Evolutionary conservation across 2,888 invertebrate genomes (phyloP), one percentile per base, ranked within the genome.

Genomic region (Elysia crispata): DNA sequence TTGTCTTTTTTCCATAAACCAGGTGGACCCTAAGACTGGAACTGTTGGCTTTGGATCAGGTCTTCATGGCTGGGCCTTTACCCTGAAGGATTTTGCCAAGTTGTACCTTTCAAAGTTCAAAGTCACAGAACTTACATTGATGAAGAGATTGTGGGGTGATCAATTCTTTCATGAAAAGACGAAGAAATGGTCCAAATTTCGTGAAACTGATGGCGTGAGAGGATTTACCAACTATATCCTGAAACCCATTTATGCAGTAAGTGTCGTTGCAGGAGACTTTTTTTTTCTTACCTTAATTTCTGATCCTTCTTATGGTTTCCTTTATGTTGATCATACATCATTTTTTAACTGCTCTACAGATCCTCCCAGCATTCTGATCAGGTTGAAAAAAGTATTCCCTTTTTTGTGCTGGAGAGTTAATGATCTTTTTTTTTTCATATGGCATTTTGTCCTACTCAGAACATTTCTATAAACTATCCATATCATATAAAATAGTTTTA

Each of bases 51-150:
- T 99, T 93, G 99, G 99, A 83, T 98, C 99, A 33, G 99, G 99
- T 90, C 96, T 99, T 84, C 99, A 99, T 93, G 99, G 99, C 85
- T 99, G 99, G 99, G 99, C 99, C 75, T 99, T 99, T 93, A 99
- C 99, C 84, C 95, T 99, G 86, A 99, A 99, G 94, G 99, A 99
- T 94, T 99, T 99, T 94, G 94, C 99, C 72, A 98, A 99, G 93
- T 97, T 99, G 96, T 99, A 99, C 92, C 96, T 98, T 50, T 97
- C 97, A 92, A 99, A 99, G 94, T 99, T 99, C 95, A 98, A 98
- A 94, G 87, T 89, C 97, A 88, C 88, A 23, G 89, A 98, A 93
- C 95, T 96, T 75, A 99, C 99, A 93, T 95, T 99, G 90, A 99
- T 99, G 99, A 98, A 96, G 87, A 92, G 93, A 83, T 88, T 94